Conservation (phyloP, 2,797 vertebrate genomes). For the Acanthiza pusilla region DNA sequence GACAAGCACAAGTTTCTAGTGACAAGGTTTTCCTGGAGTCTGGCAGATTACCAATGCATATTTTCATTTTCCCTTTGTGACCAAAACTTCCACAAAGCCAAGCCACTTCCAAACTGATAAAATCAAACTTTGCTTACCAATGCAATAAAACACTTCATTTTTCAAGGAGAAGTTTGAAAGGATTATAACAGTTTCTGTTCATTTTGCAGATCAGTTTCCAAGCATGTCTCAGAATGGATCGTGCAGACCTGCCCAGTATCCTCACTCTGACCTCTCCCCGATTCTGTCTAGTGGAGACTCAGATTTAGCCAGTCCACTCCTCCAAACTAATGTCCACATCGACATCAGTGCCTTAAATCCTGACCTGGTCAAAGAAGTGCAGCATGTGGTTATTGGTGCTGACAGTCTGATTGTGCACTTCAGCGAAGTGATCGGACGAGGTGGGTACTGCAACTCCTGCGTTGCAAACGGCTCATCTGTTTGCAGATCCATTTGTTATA, state of each 20-base stretch:
- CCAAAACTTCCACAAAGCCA: neutral
- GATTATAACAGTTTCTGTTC: constrained; percentile 27
- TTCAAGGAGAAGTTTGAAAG: neutral
- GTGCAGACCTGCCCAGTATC: constrained; percentile 82
- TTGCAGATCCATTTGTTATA: neutral
- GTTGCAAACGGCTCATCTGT: neutral
- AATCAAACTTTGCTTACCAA: neutral
- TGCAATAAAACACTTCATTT: neutral
- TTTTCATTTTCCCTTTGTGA: constrained; percentile 51
- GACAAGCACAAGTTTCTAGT: neutral
- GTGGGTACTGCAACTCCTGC: constrained; percentile 69
- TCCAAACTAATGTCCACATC: constrained; percentile 88
- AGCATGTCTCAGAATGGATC: constrained; percentile 88
- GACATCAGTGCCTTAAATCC: constrained; percentile 91
- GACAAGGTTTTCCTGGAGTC: neutral
- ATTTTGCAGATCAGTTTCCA: constrained; percentile 86
- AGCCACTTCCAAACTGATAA: neutral
- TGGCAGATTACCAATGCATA: constrained; percentile 14
- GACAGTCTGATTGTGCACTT: constrained; percentile 92
- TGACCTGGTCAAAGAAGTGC: constrained; percentile 92
- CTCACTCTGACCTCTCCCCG: constrained; percentile 86
- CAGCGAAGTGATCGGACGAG: constrained; percentile 94
- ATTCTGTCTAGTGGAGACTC: constrained; percentile 85
- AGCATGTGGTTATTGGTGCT: constrained; percentile 92
- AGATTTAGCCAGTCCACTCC: constrained; percentile 88